Conservation (phyloP, 2,797 vertebrate genomes). For the Sorex maritimensis region DNA sequence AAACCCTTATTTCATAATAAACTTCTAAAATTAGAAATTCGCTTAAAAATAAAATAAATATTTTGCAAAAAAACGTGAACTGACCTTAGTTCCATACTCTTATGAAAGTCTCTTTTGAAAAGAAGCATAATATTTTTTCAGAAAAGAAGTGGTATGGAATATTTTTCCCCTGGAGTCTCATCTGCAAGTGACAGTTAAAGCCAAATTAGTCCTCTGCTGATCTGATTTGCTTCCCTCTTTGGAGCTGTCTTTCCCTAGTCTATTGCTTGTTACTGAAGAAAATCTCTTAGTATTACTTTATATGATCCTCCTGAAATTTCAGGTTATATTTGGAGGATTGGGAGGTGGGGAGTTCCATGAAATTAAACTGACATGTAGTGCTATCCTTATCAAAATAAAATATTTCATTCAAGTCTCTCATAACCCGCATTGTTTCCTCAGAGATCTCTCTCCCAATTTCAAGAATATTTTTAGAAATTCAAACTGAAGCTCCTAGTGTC, state of each 20-base stretch:
- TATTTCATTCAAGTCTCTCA: not conserved
- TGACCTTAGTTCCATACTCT: not conserved
- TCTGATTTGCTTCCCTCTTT: not conserved
- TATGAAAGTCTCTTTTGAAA: not conserved
- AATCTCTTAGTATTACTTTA: not conserved
- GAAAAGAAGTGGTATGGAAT: not conserved
- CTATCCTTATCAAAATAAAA: not conserved
- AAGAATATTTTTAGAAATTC: constrained; percentile 47
- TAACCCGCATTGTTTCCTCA: constrained; percentile 21
- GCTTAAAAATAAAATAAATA: not conserved
- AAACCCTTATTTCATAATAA: not conserved
- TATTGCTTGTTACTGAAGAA: not conserved
- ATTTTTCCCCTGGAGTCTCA: not conserved
- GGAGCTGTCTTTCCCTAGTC: not conserved
- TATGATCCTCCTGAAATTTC: not conserved
- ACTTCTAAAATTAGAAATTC: not conserved
- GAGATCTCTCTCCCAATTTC: not conserved
- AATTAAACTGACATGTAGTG: not conserved
- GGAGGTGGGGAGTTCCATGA: not conserved
- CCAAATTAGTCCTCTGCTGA: not conserved
- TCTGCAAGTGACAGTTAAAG: not conserved
- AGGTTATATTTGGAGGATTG: not conserved
- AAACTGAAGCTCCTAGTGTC: constrained; percentile 35
- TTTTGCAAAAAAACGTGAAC: not conserved
- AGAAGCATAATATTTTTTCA: not conserved